Conservation (phyloP, 1,140 invertebrate species). For the Elysia chlorotica region DNA sequence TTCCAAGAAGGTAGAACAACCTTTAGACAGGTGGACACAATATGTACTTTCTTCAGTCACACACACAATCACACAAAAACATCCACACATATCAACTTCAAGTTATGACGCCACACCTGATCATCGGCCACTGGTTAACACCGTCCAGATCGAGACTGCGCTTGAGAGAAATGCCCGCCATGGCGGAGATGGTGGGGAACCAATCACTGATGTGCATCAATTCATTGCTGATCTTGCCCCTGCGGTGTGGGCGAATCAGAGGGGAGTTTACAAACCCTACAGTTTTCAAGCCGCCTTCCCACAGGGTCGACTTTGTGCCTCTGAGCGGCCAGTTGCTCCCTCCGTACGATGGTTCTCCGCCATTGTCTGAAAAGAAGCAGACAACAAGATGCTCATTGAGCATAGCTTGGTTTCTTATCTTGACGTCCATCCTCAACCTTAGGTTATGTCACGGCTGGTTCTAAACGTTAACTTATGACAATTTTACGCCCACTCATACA, state of each 20-base stretch:
- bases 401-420: no score
- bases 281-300: slow-evolving; percentile 64
- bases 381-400: no score
- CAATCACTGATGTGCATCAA: slow-evolving; percentile 59
- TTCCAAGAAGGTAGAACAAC: no score
- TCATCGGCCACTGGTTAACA: slow-evolving; percentile 45
- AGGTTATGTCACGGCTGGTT: no score
- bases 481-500: no score
- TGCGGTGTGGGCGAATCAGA: slow-evolving; percentile 37
- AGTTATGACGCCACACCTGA: no score
- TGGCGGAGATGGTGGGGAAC: slow-evolving; percentile 54
- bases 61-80: no score
- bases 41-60: no score
- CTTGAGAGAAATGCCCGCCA: slow-evolving; percentile 43
- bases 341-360: slow-evolving; percentile 57
- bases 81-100: no score
- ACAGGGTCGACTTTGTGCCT: slow-evolving; percentile 64
- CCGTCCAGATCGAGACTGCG: slow-evolving; percentile 51
- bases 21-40: no score
- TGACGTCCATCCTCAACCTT: no score
- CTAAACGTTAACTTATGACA: no score
- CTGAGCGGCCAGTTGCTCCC: slow-evolving; percentile 64
- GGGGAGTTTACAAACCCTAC: slow-evolving; percentile 57
- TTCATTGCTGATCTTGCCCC: slow-evolving; percentile 28
- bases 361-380: slow-evolving; percentile 62